These are phyloP conservation scores for Heliconius erato DNA, from an alignment of 2,888 invertebrate genomes.

Conservation along the genomic window DNA sequence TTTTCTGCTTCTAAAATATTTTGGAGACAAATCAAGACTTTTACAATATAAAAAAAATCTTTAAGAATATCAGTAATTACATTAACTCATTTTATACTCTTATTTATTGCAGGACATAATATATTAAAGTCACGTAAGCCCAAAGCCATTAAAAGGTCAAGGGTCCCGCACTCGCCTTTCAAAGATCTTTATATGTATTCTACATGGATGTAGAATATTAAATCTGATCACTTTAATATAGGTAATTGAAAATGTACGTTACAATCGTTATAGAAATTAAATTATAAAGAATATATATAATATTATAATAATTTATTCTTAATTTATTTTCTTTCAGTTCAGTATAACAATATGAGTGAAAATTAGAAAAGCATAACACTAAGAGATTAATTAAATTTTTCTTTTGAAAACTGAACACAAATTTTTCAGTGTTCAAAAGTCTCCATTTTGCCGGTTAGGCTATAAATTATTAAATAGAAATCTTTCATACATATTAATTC, in stretches of 20 bases:
- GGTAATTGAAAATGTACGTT: background rate
- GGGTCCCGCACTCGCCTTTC: conserved; percentile 41
- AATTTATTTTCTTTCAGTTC: background rate
- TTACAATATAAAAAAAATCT: background rate
- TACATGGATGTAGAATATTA: conserved; percentile 46
- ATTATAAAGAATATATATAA: no score
- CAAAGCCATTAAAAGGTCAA: conserved; percentile 51
- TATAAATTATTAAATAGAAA: no score
- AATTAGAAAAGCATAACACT: no score
- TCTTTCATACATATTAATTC: no score
- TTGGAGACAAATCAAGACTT: background rate
- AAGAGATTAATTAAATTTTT: no score
- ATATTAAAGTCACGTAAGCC: conserved; percentile 51
- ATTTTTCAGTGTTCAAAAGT: no score
- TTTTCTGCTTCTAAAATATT: background rate
- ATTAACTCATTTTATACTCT: conserved; percentile 1
- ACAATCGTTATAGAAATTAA: background rate
- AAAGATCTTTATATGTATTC: conserved; percentile 20
- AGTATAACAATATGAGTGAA: background rate
- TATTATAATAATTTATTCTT: no score
- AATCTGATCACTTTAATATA: conserved; percentile 34
- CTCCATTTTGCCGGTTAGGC: no score
- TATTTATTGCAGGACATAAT: conserved; percentile 33
- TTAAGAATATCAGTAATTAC: background rate
- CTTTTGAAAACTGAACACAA: no score